phyloP scores from a whole-genome alignment of 2,888 invertebrate genomes.

The Falcaria lacertinaria region DNA sequence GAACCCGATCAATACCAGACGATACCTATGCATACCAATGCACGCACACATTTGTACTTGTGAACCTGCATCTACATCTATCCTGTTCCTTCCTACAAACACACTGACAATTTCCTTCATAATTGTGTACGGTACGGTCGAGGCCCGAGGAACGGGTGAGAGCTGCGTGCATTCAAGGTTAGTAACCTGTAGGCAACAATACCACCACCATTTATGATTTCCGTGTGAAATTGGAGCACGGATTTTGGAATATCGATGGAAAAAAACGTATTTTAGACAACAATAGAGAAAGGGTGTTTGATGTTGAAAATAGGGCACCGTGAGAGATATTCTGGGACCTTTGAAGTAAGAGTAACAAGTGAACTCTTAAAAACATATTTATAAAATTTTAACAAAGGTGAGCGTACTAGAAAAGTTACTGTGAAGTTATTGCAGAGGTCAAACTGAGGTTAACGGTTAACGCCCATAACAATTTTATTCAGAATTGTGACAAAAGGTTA shows the following conservation, averaged over 20 bases:
- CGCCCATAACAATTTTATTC: no score
- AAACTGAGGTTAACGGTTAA: no score
- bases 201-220: background rate
- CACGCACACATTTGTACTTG: slow-evolving; percentile 9
- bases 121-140: no score
- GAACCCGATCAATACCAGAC: slow-evolving; percentile 65
- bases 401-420: no score
- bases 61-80: no score
- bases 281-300: background rate
- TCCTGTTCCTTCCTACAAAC: slow-evolving; percentile 4
- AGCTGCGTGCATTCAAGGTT: background rate
- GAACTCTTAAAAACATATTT: no score
- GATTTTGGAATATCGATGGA: slow-evolving; percentile 5
- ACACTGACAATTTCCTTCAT: slow-evolving; percentile 2
- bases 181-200: background rate
- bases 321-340: background rate
- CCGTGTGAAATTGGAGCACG: slow-evolving; percentile 12
- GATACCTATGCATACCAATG: slow-evolving; percentile 25
- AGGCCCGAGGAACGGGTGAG: background rate
- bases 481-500: no score
- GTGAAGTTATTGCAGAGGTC: no score
- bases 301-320: background rate
- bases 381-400: no score
- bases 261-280: slow-evolving; percentile 1
- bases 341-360: background rate